Conservation (phyloP, 1,140 invertebrate genomes). For the Neodiprion lecontei region DNA sequence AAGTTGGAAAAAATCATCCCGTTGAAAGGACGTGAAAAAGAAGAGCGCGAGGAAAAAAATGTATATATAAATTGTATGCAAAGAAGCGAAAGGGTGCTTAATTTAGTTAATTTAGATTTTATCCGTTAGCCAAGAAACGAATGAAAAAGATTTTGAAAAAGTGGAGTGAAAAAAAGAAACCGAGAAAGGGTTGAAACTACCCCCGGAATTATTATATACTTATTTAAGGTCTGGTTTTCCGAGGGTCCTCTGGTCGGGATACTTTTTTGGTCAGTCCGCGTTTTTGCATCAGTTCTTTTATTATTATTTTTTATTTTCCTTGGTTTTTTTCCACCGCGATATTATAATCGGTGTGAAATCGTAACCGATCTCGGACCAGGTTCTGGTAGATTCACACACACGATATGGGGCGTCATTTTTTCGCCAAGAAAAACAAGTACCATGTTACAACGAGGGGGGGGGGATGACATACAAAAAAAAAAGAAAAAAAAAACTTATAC, state of each 20-base stretch:
- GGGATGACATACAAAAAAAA: slow-evolving; percentile 13
- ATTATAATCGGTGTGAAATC: slow-evolving; percentile 64
- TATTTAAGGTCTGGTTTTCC: slow-evolving; percentile 50
- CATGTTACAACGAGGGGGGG: background rate
- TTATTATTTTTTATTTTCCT: background rate
- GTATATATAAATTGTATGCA: slow-evolving; percentile 55
- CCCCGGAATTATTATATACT: slow-evolving; percentile 61
- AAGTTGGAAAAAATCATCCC: slow-evolving; percentile 8
- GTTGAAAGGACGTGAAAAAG: slow-evolving; percentile 13
- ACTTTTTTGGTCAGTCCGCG: slow-evolving; percentile 26
- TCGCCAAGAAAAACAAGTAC: slow-evolving; percentile 5
- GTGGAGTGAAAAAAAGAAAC: background rate
- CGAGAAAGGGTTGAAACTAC: slow-evolving; percentile 45
- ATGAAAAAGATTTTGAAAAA: slow-evolving; percentile 15
- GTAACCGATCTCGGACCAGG: slow-evolving; percentile 55
- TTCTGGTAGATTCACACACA: slow-evolving; percentile 4
- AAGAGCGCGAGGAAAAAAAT: slow-evolving; percentile 28
- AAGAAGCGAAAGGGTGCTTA: slow-evolving; percentile 55
- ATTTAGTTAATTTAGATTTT: slow-evolving; percentile 66
- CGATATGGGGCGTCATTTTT: background rate
- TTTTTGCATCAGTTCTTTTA: background rate
- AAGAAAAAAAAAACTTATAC: slow-evolving; percentile 25
- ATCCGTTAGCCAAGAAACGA: slow-evolving; percentile 54
- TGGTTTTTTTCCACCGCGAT: slow-evolving; percentile 24
- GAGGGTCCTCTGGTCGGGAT: slow-evolving; percentile 34